Conservation (phyloP, 2,113 vertebrate species). For the Speoplatyrhinus poulsoni region DNA sequence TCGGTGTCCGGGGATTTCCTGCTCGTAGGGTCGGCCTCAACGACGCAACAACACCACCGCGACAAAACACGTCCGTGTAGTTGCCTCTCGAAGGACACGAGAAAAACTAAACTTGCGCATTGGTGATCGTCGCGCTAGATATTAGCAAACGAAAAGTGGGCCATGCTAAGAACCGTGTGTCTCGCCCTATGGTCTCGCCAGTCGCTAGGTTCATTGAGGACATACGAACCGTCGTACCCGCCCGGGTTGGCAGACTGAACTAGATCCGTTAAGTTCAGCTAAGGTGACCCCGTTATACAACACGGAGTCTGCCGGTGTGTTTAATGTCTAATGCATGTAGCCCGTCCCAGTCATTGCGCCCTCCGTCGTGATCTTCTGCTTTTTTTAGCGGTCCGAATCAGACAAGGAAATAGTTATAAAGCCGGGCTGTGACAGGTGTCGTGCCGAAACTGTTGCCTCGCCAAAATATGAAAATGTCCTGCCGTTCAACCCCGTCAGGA, state of each 20-base stretch:
- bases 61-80: neutral
- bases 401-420: neutral
- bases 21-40: neutral
- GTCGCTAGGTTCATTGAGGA: conserved; percentile 59
- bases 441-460: too few species aligned
- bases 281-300: conserved; percentile 79
- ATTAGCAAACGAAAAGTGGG: neutral
- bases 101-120: too few species aligned
- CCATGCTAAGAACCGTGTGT: conserved; percentile 1
- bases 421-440: too few species aligned
- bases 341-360: neutral
- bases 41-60: too few species aligned
- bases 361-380: conserved; percentile 17
- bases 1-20: conserved; percentile 27
- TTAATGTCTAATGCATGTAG: neutral
- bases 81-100: too few species aligned
- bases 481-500: too few species aligned
- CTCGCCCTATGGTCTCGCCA: neutral
- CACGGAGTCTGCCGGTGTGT: conserved; percentile 29
- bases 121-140: neutral
- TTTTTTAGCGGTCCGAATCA: neutral
- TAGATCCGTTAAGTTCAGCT: conserved; percentile 77
- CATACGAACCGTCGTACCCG: conserved; percentile 29
- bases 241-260: conserved; percentile 47
- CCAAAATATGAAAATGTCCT: too few species aligned